A percentile compares a stretch with the other conserved stretches of the same genome.
These are phyloP conservation scores for Eumaeus atala DNA, from an alignment of 1,140 invertebrate species.

Conservation along the genomic window DNA sequence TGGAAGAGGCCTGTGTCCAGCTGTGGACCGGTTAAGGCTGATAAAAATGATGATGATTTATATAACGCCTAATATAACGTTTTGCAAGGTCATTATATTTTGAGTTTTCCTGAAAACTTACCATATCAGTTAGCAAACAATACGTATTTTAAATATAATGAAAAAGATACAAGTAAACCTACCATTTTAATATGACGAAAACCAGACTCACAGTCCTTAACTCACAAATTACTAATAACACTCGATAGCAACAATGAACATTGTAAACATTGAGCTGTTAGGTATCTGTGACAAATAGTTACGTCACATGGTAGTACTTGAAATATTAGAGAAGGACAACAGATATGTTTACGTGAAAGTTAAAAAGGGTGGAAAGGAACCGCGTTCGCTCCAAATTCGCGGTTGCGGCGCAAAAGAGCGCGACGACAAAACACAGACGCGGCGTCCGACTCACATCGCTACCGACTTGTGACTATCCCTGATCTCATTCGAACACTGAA, in stretches of 20 bases:
- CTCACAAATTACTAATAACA: neutral
- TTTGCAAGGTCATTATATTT: neutral
- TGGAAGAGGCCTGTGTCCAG: too few relatives aligned
- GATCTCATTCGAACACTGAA: conserved; percentile 33
- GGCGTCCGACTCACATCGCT: conserved; percentile 69
- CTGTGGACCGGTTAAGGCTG: too few relatives aligned
- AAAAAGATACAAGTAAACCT: neutral
- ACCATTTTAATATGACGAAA: neutral
- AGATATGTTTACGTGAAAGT: conserved; percentile 24
- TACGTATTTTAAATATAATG: neutral
- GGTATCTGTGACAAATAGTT: conserved; percentile 50
- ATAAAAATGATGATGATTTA: too few relatives aligned
- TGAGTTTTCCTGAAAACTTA: neutral
- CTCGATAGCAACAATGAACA: conserved; percentile 19
- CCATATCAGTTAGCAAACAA: conserved; percentile 1
- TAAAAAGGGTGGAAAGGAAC: conserved; percentile 38
- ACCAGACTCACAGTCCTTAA: neutral
- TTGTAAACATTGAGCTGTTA: conserved; percentile 64
- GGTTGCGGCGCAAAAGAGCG: conserved; percentile 52
- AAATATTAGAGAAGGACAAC: conserved; percentile 32
- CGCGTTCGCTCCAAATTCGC: conserved; percentile 55
- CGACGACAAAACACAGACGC: conserved; percentile 35
- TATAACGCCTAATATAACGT: too few relatives aligned
- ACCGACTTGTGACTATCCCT: conserved; percentile 67
- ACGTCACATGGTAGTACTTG: conserved; percentile 19